Evolutionary conservation across 2,888 invertebrate species (phyloP).

Genomic region (Meganola albula): DNA sequence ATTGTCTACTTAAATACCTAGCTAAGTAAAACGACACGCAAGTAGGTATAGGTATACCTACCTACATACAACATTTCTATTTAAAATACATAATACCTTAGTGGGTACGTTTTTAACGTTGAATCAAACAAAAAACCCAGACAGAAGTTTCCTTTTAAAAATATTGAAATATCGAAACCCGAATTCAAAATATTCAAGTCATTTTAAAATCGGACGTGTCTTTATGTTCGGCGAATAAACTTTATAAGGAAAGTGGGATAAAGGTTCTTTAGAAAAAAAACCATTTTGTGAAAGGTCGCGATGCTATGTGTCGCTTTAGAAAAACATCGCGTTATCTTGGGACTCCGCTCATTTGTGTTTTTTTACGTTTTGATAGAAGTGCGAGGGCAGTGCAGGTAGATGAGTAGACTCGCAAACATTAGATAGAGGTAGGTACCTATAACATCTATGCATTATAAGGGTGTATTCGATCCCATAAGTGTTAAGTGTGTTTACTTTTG

Average conservation of each 20-base stretch:
- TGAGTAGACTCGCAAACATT: constrained; percentile 58
- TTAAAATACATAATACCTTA: no score
- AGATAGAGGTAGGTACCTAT: no score
- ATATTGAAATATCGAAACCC: constrained; percentile 18
- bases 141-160: no score
- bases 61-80: no score
- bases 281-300: constrained; percentile 65
- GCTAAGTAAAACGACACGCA: no score
- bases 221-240: constrained; percentile 62
- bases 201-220: constrained; percentile 23
- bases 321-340: constrained; percentile 60
- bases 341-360: constrained; percentile 66
- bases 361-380: constrained; percentile 60
- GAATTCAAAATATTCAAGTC: constrained; percentile 23
- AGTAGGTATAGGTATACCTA: no score
- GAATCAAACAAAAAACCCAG: no score
- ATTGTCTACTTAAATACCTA: no score
- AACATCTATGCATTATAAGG: no score
- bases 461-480: neutral
- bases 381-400: constrained; percentile 65
- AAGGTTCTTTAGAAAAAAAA: constrained; percentile 66
- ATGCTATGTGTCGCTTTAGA: constrained; percentile 67
- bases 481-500: constrained; percentile 11
- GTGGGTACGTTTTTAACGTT: no score
- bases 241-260: constrained; percentile 71